phyloP scores from a whole-genome alignment of 2,888 invertebrate genomes.

The Lithophane ornitopus region DNA sequence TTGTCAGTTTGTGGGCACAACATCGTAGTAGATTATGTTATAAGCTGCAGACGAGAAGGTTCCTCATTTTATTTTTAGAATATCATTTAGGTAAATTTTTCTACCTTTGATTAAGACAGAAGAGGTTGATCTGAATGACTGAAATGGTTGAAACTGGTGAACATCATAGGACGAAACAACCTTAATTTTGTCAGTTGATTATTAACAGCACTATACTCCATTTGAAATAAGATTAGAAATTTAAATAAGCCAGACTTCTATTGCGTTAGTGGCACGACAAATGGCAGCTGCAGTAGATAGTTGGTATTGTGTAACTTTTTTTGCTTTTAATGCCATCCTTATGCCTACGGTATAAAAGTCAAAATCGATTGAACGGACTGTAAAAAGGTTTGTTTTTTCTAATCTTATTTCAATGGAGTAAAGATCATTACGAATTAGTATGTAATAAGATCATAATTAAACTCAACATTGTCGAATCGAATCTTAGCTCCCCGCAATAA shows the following conservation, averaged over 20 bases:
- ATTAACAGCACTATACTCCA: background rate
- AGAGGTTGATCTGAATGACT: background rate
- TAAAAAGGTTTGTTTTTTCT: no score
- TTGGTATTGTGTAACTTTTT: no score
- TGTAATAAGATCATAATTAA: background rate
- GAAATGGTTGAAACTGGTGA: background rate
- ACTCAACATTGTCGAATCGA: background rate
- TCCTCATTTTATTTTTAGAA: background rate
- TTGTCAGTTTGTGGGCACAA: background rate
- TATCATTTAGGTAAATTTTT: fast-evolving
- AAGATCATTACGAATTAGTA: background rate
- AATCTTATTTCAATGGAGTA: no score
- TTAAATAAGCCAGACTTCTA: no score
- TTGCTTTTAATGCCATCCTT: no score
- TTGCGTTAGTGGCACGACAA: no score
- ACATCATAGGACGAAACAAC: background rate
- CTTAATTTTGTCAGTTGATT: background rate
- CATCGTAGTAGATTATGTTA: background rate
- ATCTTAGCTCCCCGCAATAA: background rate
- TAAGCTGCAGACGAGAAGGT: background rate
- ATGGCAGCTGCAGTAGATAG: no score
- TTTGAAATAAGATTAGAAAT: no score
- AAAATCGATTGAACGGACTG: no score
- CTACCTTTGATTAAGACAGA: no score
- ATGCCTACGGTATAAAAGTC: no score